phyloP scores from a whole-genome alignment of 2,888 invertebrate species.

The Campaea margaritaria region DNA sequence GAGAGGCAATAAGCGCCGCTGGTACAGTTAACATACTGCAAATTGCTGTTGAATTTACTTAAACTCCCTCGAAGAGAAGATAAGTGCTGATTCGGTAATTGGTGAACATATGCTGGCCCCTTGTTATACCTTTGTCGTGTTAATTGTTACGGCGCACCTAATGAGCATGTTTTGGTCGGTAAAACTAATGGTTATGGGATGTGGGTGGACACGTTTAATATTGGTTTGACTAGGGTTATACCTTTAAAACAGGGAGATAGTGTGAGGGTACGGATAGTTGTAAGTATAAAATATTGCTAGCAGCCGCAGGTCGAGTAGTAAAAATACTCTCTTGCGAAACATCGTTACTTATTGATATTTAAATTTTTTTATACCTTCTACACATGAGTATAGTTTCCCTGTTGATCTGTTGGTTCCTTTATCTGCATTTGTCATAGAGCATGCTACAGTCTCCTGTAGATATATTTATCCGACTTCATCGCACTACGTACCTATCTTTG shows the following conservation, averaged over 20 bases:
- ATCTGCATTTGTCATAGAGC: constrained; percentile 19
- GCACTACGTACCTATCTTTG: constrained; percentile 24
- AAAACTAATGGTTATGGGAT: constrained; percentile 10
- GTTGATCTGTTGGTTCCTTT: neutral
- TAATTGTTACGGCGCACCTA: constrained; percentile 18
- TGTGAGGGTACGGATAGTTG: no score
- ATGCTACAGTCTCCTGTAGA: constrained; percentile 6
- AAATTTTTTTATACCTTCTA: neutral
- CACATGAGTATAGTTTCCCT: neutral
- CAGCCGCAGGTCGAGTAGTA: no score
- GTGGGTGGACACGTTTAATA: constrained; percentile 3
- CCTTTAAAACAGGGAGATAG: neutral
- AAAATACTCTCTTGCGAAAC: no score
- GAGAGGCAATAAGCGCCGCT: constrained; percentile 68
- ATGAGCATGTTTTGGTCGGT: constrained; percentile 19
- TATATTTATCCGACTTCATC: constrained; percentile 12
- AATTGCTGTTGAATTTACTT: constrained; percentile 79
- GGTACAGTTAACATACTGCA: constrained; percentile 74
- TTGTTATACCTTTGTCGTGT: constrained; percentile 27
- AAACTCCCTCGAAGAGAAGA: constrained; percentile 58
- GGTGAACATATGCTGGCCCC: constrained; percentile 43
- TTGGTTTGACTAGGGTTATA: neutral
- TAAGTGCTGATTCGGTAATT: constrained; percentile 57
- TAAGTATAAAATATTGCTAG: no score
- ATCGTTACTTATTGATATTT: no score